Evolutionary conservation across 2,888 invertebrate species (phyloP).

Genomic region (Philereme transversata): DNA sequence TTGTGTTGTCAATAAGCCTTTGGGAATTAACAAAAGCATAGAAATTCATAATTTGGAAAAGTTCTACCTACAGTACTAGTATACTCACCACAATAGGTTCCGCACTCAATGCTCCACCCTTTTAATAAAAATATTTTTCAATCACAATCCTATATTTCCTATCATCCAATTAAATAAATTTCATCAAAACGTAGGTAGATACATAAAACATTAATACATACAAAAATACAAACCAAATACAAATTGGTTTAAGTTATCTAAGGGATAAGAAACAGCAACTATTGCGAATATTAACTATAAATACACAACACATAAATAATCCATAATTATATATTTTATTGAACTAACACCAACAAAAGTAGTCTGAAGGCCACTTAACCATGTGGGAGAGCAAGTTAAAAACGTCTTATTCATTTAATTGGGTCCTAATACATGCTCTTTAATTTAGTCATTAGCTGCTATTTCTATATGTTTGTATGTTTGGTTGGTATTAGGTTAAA

Average conservation of each 20-base stretch:
- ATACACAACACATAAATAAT: too few relatives aligned
- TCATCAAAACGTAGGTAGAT: too few relatives aligned
- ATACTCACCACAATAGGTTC: conserved; percentile 98
- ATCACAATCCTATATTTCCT: conserved; percentile 30
- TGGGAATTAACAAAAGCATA: conserved; percentile 14
- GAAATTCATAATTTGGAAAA: conserved; percentile 20
- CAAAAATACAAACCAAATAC: conserved; percentile 1
- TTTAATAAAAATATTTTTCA: conserved; percentile 66
- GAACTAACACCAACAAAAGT: too few relatives aligned
- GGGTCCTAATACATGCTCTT: not conserved
- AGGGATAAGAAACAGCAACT: conserved; percentile 6
- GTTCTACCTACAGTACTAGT: conserved; percentile 39
- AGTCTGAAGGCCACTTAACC: not conserved
- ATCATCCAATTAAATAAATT: conserved; percentile 11
- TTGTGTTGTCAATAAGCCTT: conserved; percentile 8
- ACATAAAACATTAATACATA: too few relatives aligned
- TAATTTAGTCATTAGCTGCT: conserved; percentile 46
- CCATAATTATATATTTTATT: too few relatives aligned
- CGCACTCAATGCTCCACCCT: conserved; percentile 93
- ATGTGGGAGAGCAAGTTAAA: not conserved
- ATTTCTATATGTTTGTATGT: conserved; percentile 57
- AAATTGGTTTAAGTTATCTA: not conserved
- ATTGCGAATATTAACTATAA: not conserved
- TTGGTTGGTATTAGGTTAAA: not conserved
- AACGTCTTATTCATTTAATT: not conserved